Evolutionary conservation across 2,113 vertebrate genomes (phyloP).

Genomic region (Gymnorhina tibicen): DNA sequence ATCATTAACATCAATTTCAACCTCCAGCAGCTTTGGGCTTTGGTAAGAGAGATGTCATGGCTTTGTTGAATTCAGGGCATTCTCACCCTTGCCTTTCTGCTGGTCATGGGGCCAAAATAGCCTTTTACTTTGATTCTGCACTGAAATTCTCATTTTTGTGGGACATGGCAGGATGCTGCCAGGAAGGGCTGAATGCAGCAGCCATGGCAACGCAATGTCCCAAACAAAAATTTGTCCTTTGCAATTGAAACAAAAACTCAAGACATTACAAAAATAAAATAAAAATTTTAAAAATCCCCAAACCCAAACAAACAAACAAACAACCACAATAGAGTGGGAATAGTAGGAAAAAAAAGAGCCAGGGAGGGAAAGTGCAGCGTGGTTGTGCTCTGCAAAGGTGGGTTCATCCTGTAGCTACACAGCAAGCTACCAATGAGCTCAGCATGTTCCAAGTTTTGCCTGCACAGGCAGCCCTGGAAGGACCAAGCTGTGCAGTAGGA

Average conservation of each 20-base stretch:
- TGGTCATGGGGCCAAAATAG: not conserved
- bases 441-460: not conserved
- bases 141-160: not conserved
- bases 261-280: not conserved
- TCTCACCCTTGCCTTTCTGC: not conserved
- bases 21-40: not conserved
- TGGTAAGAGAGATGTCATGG: not conserved
- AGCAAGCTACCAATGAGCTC: not conserved
- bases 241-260: not conserved
- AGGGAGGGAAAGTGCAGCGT: not conserved
- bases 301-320: not conserved
- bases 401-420: not conserved
- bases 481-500: not conserved
- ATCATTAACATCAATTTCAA: not conserved
- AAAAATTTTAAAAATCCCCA: not conserved
- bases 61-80: not conserved
- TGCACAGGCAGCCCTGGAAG: not conserved
- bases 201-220: not conserved
- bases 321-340: not conserved
- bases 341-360: not conserved
- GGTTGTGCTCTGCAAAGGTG: conserved; percentile 5
- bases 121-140: not conserved
- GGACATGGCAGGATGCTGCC: not conserved
- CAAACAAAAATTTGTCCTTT: not conserved
- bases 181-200: not conserved